These are phyloP conservation scores for Lycophotia porphyrea DNA, from an alignment of 2,888 invertebrate genomes.

Conservation along the genomic window DNA sequence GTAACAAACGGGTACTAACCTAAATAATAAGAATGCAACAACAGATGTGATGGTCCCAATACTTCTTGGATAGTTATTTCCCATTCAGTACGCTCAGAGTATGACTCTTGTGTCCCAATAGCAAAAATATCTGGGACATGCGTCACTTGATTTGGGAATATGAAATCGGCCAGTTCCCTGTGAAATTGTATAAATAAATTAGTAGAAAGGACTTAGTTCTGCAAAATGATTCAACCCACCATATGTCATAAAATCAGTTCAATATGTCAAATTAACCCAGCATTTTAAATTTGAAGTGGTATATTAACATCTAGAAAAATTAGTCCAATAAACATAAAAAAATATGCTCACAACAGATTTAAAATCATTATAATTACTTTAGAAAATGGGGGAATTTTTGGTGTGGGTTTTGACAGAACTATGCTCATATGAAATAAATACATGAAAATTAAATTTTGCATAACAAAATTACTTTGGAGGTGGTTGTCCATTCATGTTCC, in stretches of 20 bases:
- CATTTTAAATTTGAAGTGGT: background rate
- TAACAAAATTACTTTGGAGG: slow-evolving; percentile 92
- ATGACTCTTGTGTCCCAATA: slow-evolving; percentile 98
- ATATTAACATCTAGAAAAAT: background rate
- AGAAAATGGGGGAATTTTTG: background rate
- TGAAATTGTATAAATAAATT: slow-evolving; percentile 62
- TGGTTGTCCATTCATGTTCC: slow-evolving; percentile 99
- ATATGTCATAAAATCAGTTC: background rate
- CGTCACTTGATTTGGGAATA: slow-evolving; percentile 95
- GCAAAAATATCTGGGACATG: slow-evolving; percentile 97
- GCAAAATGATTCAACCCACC: background rate
- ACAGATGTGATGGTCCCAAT: slow-evolving; percentile 97
- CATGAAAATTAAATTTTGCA: background rate
- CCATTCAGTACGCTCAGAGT: slow-evolving; percentile 96
- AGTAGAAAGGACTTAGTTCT: background rate
- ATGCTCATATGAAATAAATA: no score
- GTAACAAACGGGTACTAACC: slow-evolving; percentile 84
- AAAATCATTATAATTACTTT: background rate
- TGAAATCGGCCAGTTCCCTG: slow-evolving; percentile 96
- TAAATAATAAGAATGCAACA: slow-evolving; percentile 95
- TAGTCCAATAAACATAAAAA: background rate
- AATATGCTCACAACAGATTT: background rate
- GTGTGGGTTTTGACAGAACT: background rate
- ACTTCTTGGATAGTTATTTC: slow-evolving; percentile 97
- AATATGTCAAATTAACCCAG: background rate